These are phyloP conservation scores for Cyphomyrus discorhynchus DNA, from an alignment of 2,113 vertebrate genomes.

Conservation along the genomic window DNA sequence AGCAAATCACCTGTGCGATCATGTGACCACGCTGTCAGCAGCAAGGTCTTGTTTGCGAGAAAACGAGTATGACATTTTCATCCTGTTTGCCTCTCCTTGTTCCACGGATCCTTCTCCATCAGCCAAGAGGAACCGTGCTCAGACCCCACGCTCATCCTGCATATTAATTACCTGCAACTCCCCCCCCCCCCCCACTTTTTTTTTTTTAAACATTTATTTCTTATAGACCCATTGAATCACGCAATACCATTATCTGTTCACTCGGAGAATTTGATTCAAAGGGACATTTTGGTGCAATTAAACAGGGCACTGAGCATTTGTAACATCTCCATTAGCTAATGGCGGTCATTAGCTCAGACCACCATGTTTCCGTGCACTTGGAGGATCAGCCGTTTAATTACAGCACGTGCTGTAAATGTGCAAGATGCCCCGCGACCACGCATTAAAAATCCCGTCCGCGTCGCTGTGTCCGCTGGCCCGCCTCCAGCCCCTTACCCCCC, in stretches of 20 bases:
- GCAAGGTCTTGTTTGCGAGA: neutral
- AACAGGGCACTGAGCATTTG: constrained; percentile 50
- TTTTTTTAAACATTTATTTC: neutral
- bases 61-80: constrained; percentile 26
- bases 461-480: constrained; percentile 12
- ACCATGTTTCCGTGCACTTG: constrained; percentile 44
- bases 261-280: constrained; percentile 58
- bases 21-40: neutral
- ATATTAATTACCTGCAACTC: constrained; percentile 24
- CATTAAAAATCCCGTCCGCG: constrained; percentile 2
- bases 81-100: constrained; percentile 23
- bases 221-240: constrained; percentile 31
- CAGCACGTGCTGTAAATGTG: constrained; percentile 42
- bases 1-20: neutral
- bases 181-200: neutral
- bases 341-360: constrained; percentile 53
- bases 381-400: constrained; percentile 20
- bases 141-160: neutral
- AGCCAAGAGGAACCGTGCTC: neutral
- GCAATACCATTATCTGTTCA: constrained; percentile 46
- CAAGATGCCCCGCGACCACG: constrained; percentile 26
- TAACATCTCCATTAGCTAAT: constrained; percentile 60
- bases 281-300: constrained; percentile 62
- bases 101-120: neutral
- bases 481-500: neutral